Evolutionary conservation across 2,113 vertebrate genomes (phyloP).

Genomic region (Pseudonaja textilis): DNA sequence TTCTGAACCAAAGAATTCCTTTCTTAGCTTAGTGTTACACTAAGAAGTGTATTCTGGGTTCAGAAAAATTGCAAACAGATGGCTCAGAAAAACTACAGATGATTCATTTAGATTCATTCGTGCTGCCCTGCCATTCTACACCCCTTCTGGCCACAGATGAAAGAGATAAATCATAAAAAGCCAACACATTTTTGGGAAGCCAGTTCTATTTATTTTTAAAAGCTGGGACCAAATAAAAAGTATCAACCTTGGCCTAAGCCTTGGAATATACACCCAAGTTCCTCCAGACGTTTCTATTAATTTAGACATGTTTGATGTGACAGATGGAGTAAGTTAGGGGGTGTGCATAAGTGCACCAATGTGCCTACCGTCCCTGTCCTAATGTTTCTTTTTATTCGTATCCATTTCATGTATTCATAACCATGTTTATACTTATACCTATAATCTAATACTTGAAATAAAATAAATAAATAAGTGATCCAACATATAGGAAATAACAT

Average conservation of each 20-base stretch:
- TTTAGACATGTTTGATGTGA: background rate
- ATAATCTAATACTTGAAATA: too few species aligned
- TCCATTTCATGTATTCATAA: too few species aligned
- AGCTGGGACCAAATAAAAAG: background rate
- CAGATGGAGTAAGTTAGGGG: background rate
- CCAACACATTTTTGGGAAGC: background rate
- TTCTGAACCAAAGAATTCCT: background rate
- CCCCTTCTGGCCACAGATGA: background rate
- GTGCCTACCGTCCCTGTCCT: too few species aligned
- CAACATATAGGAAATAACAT: background rate
- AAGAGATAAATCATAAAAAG: background rate
- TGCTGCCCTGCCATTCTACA: background rate
- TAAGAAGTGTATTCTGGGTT: background rate
- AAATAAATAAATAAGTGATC: too few species aligned
- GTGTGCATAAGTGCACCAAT: too few species aligned
- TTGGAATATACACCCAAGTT: background rate
- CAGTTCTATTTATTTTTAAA: background rate
- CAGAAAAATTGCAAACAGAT: background rate
- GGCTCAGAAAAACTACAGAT: background rate
- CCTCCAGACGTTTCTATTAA: background rate
- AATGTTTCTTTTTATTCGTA: too few species aligned
- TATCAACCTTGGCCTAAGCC: background rate
- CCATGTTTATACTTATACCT: too few species aligned
- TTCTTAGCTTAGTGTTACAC: background rate
- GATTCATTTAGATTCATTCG: background rate